Conservation (phyloP, 2,113 vertebrate species). For the Alouatta palliata region DNA sequence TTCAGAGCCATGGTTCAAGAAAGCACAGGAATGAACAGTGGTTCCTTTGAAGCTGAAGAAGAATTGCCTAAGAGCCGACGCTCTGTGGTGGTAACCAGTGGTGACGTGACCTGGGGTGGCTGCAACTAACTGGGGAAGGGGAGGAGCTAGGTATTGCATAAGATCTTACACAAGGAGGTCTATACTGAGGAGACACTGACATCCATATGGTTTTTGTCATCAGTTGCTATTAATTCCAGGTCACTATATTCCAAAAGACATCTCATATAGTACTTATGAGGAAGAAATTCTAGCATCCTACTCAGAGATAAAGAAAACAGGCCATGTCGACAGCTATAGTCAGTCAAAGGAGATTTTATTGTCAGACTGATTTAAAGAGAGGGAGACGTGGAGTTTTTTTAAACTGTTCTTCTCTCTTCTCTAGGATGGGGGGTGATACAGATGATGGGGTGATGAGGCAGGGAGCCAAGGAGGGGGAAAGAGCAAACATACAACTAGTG, state of each 20-base stretch:
- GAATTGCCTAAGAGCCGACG: neutral
- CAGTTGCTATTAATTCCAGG: neutral
- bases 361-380: neutral
- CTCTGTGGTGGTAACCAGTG: neutral
- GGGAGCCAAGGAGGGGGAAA: fast-evolving
- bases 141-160: neutral
- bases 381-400: neutral
- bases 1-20: slow-evolving; percentile 31
- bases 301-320: neutral
- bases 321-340: neutral
- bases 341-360: neutral
- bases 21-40: slow-evolving; percentile 35
- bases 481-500: neutral
- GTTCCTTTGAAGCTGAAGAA: slow-evolving; percentile 42
- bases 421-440: fast-evolving
- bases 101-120: neutral
- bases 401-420: neutral
- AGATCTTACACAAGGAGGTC: slow-evolving; percentile 25
- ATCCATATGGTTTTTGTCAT: neutral
- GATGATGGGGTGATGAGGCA: neutral
- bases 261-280: neutral
- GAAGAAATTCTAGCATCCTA: neutral
- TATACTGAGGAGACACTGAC: neutral
- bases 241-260: neutral
- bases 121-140: neutral